Evolutionary conservation across 2,113 vertebrate genomes (phyloP).

Genomic region (Ciconia maguari): DNA sequence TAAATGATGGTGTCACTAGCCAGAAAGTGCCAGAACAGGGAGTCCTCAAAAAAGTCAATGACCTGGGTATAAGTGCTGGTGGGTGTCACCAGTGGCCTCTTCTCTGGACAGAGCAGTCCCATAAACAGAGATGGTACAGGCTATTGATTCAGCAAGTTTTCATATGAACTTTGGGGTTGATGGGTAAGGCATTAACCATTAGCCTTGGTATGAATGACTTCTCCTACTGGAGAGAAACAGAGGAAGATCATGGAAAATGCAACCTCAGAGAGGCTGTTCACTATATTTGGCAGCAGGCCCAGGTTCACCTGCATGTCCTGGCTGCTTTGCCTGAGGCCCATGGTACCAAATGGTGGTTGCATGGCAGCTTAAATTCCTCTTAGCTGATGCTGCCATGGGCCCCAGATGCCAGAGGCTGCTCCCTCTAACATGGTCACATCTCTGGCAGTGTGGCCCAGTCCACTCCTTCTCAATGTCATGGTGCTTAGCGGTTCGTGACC

Average conservation of each 20-base stretch:
- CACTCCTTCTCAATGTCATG: fast-evolving
- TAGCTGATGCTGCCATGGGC: too few relatives aligned
- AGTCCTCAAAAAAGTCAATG: neutral
- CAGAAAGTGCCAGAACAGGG: neutral
- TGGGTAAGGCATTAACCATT: neutral
- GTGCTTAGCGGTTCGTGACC: neutral
- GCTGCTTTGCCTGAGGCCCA: too few relatives aligned
- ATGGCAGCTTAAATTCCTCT: too few relatives aligned
- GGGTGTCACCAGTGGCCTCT: neutral
- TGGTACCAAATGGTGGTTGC: too few relatives aligned
- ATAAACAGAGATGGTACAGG: neutral
- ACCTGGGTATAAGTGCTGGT: neutral
- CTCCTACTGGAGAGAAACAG: too few relatives aligned
- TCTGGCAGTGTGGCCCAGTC: neutral
- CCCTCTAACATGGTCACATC: too few relatives aligned
- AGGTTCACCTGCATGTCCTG: too few relatives aligned
- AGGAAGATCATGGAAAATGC: too few relatives aligned
- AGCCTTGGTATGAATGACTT: neutral
- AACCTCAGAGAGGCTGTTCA: too few relatives aligned
- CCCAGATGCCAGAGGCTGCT: too few relatives aligned
- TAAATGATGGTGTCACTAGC: neutral
- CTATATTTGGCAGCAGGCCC: too few relatives aligned
- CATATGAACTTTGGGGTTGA: neutral
- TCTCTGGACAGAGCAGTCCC: neutral
- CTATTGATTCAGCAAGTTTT: neutral